Percentiles rank a stretch among this genome's conserved stretches.
phyloP scores from a whole-genome alignment of 1,140 invertebrate species.

The Oedothorax gibbosus region DNA sequence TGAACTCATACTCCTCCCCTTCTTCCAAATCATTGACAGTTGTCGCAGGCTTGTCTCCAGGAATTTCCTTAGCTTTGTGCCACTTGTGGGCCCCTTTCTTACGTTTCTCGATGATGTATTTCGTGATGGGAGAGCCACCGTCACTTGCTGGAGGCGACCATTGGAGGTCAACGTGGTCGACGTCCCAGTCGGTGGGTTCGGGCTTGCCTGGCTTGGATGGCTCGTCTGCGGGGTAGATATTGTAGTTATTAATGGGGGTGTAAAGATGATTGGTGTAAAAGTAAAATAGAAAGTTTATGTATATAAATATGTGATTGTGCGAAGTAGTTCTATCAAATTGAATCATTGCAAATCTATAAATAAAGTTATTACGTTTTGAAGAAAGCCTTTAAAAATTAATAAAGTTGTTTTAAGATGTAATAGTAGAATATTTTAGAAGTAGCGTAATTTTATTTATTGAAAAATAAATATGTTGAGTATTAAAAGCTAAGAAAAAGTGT shows the following conservation, averaged over 20 bases:
- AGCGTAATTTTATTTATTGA: no score
- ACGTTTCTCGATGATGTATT: constrained; percentile 91
- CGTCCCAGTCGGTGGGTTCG: constrained; percentile 94
- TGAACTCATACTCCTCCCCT: constrained; percentile 97
- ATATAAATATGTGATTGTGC: no score
- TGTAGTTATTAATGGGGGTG: neutral
- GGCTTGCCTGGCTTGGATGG: constrained; percentile 90
- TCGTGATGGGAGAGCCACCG: constrained; percentile 87
- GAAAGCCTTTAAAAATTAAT: no score
- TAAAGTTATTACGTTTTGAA: no score
- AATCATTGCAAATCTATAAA: no score
- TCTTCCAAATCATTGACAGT: constrained; percentile 90
- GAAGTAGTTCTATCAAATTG: no score
- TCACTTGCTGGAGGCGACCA: constrained; percentile 85
- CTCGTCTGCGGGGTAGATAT: constrained; percentile 73
- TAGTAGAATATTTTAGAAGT: no score
- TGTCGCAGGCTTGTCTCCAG: constrained; percentile 78
- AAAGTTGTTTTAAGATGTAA: no score
- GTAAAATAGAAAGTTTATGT: no score
- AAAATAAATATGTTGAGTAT: no score
- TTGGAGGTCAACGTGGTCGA: constrained; percentile 88
- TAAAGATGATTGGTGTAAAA: no score
- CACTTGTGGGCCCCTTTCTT: constrained; percentile 85
- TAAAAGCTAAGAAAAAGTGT: no score
- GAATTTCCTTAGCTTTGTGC: constrained; percentile 81